Evolutionary conservation across 2,797 vertebrate genomes (phyloP), one percentile per base, ranked within the genome.

Genomic region (Epinephelus awoara): DNA sequence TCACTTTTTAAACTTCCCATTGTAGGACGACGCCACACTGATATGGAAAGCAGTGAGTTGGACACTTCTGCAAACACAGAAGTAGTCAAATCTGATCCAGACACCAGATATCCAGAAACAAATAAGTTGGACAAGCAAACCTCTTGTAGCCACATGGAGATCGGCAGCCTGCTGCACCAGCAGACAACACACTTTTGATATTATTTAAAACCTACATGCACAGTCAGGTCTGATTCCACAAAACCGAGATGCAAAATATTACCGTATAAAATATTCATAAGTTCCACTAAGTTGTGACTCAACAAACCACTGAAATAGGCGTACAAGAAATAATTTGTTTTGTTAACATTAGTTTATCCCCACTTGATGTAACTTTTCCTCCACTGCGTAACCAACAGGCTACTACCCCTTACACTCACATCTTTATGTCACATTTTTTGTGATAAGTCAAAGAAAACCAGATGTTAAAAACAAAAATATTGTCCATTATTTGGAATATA

Each of bases 151-250:
- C 38, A 54, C 51, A 51, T 1, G 1, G 29, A 67, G 64, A 27
- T 61, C 61, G 40, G 59, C 34, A 25, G 23, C 38, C 59, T 64
- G 59, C 40, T 51, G 55, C 27, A 64, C 17, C 25, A 13, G 25
- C 54, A 42, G 12, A 23, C 40, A 8, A 47, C 3, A 21, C 8
- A 23, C 34, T 21, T 61, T 13, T 14, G 5, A 40, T 40, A 40
- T 42, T 42, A 6, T 23, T 42, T 14, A n/a, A 61, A 38, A 61
- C 38, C 21, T 38, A 40, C 1, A 4, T 27, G 6, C 23, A 55
- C 2, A 11, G 34, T 59, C 11, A 7, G 34, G 6, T 34, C 8
- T 34, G 34, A 34, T 34, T 34, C 34, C 34, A 34, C 34, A 34
- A 7, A 58, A 29, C 29, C n/a, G 29, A 12, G 29, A 58, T 58